Conservation (phyloP, 2,888 invertebrate species). For the Synergus itoensis region DNA sequence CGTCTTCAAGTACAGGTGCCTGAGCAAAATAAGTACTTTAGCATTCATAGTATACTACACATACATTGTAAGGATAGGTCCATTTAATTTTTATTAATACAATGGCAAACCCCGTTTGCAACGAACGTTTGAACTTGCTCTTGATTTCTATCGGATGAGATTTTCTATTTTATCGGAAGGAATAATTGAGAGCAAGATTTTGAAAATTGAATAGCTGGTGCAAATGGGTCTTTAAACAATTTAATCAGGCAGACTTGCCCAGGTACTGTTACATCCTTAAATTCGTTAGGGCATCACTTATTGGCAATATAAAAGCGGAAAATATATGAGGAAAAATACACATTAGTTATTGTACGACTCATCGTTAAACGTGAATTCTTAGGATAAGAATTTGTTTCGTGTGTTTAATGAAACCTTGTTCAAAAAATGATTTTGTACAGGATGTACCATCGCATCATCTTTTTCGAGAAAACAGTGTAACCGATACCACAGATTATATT, state of each 20-base stretch:
- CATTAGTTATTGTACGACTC: slow-evolving; percentile 45
- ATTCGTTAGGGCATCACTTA: slow-evolving; percentile 62
- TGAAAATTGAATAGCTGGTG: slow-evolving; percentile 55
- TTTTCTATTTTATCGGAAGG: background rate
- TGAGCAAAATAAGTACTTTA: slow-evolving; percentile 65
- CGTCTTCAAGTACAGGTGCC: slow-evolving; percentile 64
- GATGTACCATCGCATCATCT: slow-evolving; percentile 64
- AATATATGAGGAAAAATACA: slow-evolving; percentile 48
- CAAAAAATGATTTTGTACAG: slow-evolving; percentile 68
- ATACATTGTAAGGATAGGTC: slow-evolving; percentile 63
- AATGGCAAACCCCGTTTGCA: slow-evolving; percentile 63
- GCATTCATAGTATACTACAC: slow-evolving; percentile 64
- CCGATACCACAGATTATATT: slow-evolving; percentile 64
- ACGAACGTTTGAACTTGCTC: slow-evolving; percentile 55
- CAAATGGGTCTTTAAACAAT: slow-evolving; percentile 63
- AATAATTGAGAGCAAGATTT: slow-evolving; percentile 6
- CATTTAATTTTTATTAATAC: slow-evolving; percentile 65
- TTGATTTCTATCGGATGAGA: slow-evolving; percentile 51
- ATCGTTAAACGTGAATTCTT: slow-evolving; percentile 60
- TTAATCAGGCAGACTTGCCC: slow-evolving; percentile 61
- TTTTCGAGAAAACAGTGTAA: slow-evolving; percentile 59
- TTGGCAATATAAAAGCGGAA: slow-evolving; percentile 39
- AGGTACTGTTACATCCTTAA: slow-evolving; percentile 62
- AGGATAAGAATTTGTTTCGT: slow-evolving; percentile 69
- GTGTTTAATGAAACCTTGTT: slow-evolving; percentile 66